Base-by-base conservation (phyloP, 2,888 invertebrate genomes). In the Glaucopsyche alexis region DNA sequence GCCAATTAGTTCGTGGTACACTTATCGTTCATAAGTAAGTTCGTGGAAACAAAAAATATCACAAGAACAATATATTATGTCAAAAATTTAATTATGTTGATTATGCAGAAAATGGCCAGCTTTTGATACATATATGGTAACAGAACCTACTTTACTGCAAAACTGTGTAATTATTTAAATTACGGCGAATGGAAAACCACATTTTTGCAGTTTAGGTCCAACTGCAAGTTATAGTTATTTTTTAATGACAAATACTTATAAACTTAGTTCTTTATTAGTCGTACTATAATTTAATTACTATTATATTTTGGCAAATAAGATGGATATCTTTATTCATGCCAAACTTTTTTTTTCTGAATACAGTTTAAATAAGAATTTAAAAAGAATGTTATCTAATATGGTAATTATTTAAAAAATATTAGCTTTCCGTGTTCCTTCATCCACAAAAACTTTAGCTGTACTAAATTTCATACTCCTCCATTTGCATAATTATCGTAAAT, bases 111-210 rank as follows among this genome's bases (percentile, higher is more conserved):
- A 69, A 69, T 49, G 19, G 69, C 13, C 49, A 49, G 29, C 7
- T 69, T 19, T 69, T 16, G 69, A 49, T 49, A 69, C 69, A 69
- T 47, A 69, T 69, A 69, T 49, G 69, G 69, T 69, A 69, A 47
- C 49, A 47, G 69, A 69, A 49, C 69, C 69, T 69, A 49, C 69
- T 69, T 69, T 69, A 14, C 69, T 47, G 49, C 49, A 69, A 69
- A 69, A 49, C 47, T 29, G 69, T 49, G 49, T 69, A 69, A 69
- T 69, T 69, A 69, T 69, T 69, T 69, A 69, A 69, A 69, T 69
- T 47, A 69, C 69, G 45, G 69, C 69, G 14, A 19, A 42, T 42
- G 14, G 29, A 29, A 29, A 49, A 29, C 69, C 45, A 29, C 69
- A 69, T 69, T 69, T 69, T 49, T 69, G 47, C 69, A 47, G 29